A percentile compares a stretch with the other conserved stretches of the same genome.
These are phyloP conservation scores for Aelia acuminata DNA, from an alignment of 2,888 invertebrate genomes.

Conservation along the genomic window DNA sequence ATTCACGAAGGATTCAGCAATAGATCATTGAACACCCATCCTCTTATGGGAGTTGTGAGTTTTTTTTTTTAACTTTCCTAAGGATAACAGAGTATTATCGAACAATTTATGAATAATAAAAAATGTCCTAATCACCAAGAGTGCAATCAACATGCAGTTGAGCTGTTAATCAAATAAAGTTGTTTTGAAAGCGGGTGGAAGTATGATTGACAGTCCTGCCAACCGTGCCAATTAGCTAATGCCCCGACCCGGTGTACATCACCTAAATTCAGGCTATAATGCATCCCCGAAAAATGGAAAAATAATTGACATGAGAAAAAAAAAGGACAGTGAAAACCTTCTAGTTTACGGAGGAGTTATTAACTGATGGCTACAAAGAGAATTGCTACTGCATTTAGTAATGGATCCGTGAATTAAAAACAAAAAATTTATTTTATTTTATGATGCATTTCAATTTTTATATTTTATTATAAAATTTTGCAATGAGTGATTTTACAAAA, in stretches of 20 bases:
- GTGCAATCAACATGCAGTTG: conserved; percentile 43
- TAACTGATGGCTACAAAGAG: conserved; percentile 1
- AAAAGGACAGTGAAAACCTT: conserved; percentile 33
- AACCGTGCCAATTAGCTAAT: conserved; percentile 42
- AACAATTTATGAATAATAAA: not conserved
- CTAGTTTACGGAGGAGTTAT: conserved; percentile 5
- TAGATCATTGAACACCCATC: not conserved
- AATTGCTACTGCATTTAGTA: conserved; percentile 19
- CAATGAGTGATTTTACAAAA: no score
- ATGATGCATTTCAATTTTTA: not conserved
- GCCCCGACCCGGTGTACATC: conserved; percentile 4
- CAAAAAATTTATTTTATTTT: not conserved
- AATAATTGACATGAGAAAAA: conserved; percentile 42
- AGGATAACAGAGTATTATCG: not conserved
- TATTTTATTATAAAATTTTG: no score
- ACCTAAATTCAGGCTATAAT: conserved; percentile 25
- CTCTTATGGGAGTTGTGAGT: not conserved
- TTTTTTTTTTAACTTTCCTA: not conserved
- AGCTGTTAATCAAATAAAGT: conserved; percentile 39
- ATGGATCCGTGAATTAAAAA: not conserved
- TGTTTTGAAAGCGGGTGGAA: not conserved
- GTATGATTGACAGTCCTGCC: conserved; percentile 49
- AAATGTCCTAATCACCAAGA: not conserved
- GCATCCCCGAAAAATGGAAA: conserved; percentile 23
- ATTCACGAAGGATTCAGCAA: no score